A percentile compares a stretch with the other conserved stretches of the same genome.
Evolutionary conservation across 2,888 invertebrate genomes (phyloP).

Genomic region (Dasypogon diadema): DNA sequence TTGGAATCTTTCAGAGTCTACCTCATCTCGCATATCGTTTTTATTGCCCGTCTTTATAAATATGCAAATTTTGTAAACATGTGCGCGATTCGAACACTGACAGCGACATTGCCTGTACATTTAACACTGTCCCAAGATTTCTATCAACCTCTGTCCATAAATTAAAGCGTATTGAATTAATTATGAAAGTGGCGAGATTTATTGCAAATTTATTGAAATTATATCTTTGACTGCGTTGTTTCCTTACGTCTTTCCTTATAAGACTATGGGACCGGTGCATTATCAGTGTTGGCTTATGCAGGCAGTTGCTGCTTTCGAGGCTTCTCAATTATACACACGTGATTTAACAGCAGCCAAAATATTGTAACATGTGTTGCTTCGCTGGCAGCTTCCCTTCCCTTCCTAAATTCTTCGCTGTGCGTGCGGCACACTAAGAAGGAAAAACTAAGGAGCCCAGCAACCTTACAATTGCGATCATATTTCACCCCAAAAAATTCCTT

Average conservation of each 20-base stretch:
- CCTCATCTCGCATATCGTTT: constrained; percentile 14
- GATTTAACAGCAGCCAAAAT: constrained; percentile 64
- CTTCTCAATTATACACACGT: constrained; percentile 60
- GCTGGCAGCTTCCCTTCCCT: constrained; percentile 1
- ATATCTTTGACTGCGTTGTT: not conserved
- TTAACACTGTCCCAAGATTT: constrained; percentile 7
- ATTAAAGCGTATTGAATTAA: constrained; percentile 47
- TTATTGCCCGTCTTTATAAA: constrained; percentile 26
- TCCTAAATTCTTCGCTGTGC: constrained; percentile 21
- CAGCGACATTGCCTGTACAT: constrained; percentile 5
- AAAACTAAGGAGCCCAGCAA: constrained; percentile 16
- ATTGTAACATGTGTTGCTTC: constrained; percentile 61
- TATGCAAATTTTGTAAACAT: constrained; percentile 38
- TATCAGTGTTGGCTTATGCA: not conserved
- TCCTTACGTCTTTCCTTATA: constrained; percentile 13
- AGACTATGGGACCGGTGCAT: not conserved
- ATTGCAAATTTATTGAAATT: constrained; percentile 49
- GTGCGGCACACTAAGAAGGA: not conserved
- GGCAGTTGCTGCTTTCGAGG: not conserved
- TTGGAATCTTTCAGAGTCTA: not conserved
- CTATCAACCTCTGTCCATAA: constrained; percentile 28
- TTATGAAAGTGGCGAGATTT: constrained; percentile 44
- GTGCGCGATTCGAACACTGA: constrained; percentile 3
- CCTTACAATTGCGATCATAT: constrained; percentile 40
- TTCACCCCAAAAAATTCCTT: constrained; percentile 47